Conservation (phyloP, 2,797 vertebrate genomes). For the Toxotes lorentzi region DNA sequence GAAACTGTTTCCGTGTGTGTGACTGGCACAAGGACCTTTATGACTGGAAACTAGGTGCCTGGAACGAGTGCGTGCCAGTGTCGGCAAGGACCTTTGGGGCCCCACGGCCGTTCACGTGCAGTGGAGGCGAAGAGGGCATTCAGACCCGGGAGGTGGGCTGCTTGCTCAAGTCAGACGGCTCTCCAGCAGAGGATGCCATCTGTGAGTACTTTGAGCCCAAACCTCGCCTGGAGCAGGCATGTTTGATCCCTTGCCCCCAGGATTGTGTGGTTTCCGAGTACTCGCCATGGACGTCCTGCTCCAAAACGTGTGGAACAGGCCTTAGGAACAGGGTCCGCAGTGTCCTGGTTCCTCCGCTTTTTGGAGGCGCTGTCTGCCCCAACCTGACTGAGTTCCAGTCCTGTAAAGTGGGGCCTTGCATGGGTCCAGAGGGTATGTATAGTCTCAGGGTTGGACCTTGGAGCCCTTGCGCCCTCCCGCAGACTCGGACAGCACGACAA, state of each 20-base stretch:
- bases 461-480: constrained; percentile 86
- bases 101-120: constrained; percentile 82
- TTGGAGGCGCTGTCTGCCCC: constrained; percentile 90
- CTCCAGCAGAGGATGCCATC: constrained; percentile 90
- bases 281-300: constrained; percentile 94
- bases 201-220: constrained; percentile 98
- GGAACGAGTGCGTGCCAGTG: constrained; percentile 92
- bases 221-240: constrained; percentile 95
- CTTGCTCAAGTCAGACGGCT: constrained; percentile 87
- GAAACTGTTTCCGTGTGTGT: constrained; percentile 95
- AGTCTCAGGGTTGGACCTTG: constrained; percentile 92
- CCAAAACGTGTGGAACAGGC: constrained; percentile 93
- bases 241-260: constrained; percentile 95
- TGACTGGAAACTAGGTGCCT: constrained; percentile 92
- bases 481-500: constrained; percentile 83
- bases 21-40: constrained; percentile 98
- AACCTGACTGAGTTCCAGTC: constrained; percentile 96
- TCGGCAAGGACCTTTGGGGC: constrained; percentile 85
- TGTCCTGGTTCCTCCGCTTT: constrained; percentile 91
- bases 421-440: constrained; percentile 88
- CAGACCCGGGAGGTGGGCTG: constrained; percentile 93
- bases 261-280: constrained; percentile 95
- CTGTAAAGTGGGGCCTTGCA: constrained; percentile 88
- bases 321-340: constrained; percentile 92
- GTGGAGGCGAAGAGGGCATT: constrained; percentile 93